Evolutionary conservation across 92 coral and sea anemone genomes (phyloP).

Genomic region (Epizoanthus rinbou): DNA sequence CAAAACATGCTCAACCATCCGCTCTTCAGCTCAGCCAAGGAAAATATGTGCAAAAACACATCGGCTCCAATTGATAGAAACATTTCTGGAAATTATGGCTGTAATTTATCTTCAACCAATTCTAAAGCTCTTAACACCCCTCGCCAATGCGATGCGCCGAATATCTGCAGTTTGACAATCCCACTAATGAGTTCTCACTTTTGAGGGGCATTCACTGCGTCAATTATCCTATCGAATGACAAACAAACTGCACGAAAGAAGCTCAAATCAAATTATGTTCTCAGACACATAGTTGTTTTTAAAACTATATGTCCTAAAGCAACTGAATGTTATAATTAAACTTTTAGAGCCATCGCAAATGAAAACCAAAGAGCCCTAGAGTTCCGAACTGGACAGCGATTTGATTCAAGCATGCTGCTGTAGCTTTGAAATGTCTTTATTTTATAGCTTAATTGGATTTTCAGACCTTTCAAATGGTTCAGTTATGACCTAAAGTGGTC

Average conservation of each 20-base stretch:
- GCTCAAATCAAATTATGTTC: background rate
- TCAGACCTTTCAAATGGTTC: conserved; percentile 21
- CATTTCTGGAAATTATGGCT: conserved; percentile 1
- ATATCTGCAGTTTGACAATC: conserved; percentile 9
- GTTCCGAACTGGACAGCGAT: background rate
- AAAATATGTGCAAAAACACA: background rate
- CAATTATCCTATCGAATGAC: conserved; percentile 11
- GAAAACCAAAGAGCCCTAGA: background rate
- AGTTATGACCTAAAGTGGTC: conserved; percentile 23
- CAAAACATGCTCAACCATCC: conserved; percentile 11
- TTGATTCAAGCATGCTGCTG: background rate
- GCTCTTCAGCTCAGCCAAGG: background rate
- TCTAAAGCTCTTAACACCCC: background rate
- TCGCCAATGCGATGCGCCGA: conserved; percentile 31
- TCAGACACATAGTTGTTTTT: conserved; percentile 2
- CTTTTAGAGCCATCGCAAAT: background rate
- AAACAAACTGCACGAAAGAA: conserved; percentile 28
- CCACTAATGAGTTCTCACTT: background rate
- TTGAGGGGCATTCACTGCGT: background rate
- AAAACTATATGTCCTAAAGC: background rate
- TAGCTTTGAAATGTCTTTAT: background rate
- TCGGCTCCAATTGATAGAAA: background rate
- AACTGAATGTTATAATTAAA: background rate
- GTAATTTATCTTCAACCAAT: background rate
- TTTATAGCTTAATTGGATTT: conserved; percentile 30